A percentile compares a stretch with the other conserved stretches of the same genome.
phyloP scores from a whole-genome alignment of 2,888 invertebrate genomes.

The Sthenelais limicola region DNA sequence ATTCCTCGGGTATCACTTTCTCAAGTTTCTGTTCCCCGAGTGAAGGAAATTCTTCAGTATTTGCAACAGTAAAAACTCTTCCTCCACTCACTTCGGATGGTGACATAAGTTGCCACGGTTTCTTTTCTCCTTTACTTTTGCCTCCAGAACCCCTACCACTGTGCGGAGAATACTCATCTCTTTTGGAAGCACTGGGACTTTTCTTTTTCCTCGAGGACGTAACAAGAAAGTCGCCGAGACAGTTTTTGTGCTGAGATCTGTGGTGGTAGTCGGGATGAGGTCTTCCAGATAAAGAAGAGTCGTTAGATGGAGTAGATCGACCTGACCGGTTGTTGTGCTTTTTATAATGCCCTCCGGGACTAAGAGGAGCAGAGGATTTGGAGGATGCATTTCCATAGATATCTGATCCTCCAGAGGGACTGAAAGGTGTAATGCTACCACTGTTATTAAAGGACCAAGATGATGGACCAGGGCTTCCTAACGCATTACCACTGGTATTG shows the following conservation, averaged over 20 bases:
- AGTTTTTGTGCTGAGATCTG: slow-evolving; percentile 56
- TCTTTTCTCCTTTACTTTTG: slow-evolving; percentile 34
- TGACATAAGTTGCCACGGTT: background rate
- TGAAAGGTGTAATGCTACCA: background rate
- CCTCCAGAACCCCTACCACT: slow-evolving; percentile 40
- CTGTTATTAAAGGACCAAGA: background rate
- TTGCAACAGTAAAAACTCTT: slow-evolving; percentile 57
- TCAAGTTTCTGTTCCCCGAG: too few relatives aligned
- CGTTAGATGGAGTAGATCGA: background rate
- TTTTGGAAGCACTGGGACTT: slow-evolving; percentile 13
- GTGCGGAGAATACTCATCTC: slow-evolving; percentile 23
- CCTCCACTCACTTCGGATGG: background rate
- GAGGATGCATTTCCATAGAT: too few relatives aligned
- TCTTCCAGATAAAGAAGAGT: background rate
- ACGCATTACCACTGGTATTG: slow-evolving; percentile 3
- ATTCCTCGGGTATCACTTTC: too few relatives aligned
- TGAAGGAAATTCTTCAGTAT: slow-evolving; percentile 60
- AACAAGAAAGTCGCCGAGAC: slow-evolving; percentile 61
- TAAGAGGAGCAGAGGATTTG: background rate
- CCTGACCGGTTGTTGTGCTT: background rate
- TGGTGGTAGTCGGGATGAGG: slow-evolving; percentile 27
- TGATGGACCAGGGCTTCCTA: background rate
- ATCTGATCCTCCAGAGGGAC: background rate
- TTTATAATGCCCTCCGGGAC: background rate
- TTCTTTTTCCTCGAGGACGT: slow-evolving; percentile 55